Evolutionary conservation across 2,113 vertebrate species (phyloP).

Genomic region (Madoqua kirkii): DNA sequence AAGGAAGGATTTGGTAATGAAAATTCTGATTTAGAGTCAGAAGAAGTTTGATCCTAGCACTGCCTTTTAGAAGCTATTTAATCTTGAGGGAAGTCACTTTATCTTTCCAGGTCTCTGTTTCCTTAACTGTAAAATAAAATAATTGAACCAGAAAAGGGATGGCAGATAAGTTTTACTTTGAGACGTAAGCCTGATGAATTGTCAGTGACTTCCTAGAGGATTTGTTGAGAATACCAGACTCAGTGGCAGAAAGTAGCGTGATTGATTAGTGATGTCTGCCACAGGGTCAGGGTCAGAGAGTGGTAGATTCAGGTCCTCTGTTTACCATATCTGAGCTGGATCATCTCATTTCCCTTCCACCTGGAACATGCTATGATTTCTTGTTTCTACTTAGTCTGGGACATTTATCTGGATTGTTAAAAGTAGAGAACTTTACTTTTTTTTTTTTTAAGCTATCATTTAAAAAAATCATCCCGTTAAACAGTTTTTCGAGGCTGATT

Average conservation of each 20-base stretch:
- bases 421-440: not conserved
- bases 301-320: not conserved
- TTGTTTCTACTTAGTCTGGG: not conserved
- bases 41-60: not conserved
- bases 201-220: not conserved
- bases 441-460: not conserved
- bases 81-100: not conserved
- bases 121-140: not conserved
- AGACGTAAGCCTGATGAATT: not conserved
- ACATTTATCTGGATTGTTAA: not conserved
- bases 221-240: not conserved
- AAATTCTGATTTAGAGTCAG: not conserved
- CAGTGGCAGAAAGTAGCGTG: not conserved
- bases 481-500: not conserved
- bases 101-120: not conserved
- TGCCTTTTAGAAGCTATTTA: not conserved
- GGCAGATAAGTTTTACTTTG: not conserved
- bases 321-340: not conserved
- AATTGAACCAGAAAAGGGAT: not conserved
- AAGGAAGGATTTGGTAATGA: not conserved
- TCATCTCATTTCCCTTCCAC: not conserved
- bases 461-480: not conserved
- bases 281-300: not conserved
- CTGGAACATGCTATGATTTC: not conserved
- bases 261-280: not conserved